These are phyloP conservation scores for Charina bottae DNA, from an alignment of 2,113 vertebrate species.

Conservation along the genomic window DNA sequence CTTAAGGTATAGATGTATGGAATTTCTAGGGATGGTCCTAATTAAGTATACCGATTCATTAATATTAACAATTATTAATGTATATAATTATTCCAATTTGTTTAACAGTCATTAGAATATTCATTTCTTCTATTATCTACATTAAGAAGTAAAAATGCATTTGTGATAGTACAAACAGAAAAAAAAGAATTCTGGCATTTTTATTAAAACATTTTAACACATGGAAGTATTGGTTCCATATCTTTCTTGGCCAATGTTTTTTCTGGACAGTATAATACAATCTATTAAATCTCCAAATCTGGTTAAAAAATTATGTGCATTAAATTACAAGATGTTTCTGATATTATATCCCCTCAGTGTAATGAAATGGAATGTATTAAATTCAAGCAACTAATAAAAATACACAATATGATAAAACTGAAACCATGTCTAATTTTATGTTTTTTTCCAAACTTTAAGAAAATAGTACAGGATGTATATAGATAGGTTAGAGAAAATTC, in stretches of 20 bases:
- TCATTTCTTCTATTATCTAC: not conserved
- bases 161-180: conserved; percentile 26
- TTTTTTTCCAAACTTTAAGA: not conserved
- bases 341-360: conserved; percentile 36
- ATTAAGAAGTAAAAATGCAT: accelerated
- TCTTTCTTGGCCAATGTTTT: conserved; percentile 42
- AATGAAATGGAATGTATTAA: conserved; percentile 7
- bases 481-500: not conserved
- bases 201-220: conserved; percentile 55
- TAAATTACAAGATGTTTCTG: conserved; percentile 45
- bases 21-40: not conserved
- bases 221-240: conserved; percentile 43
- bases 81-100: not conserved
- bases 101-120: not conserved
- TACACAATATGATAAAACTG: not conserved
- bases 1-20: not conserved
- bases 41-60: not conserved
- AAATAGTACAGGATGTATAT: not conserved
- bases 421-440: conserved; percentile 10
- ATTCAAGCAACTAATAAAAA: conserved; percentile 38
- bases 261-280: conserved; percentile 38
- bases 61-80: not conserved
- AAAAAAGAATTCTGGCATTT: conserved; percentile 28
- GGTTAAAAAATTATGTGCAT: conserved; percentile 30
- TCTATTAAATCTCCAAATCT: conserved; percentile 32